Conservation (phyloP, 1,140 invertebrate species). For the Stegodyphus dumicola region DNA sequence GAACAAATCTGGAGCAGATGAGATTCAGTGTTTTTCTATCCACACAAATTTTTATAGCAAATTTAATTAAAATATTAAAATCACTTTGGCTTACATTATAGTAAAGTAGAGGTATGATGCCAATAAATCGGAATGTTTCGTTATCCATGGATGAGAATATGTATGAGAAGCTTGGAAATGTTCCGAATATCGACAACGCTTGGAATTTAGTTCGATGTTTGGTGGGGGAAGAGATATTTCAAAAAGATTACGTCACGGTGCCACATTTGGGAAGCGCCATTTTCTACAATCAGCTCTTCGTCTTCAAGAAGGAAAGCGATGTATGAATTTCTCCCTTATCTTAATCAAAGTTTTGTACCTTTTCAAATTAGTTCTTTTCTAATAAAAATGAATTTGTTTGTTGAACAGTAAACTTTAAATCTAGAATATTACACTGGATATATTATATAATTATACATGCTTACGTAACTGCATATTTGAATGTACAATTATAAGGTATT, state of each 20-base stretch:
- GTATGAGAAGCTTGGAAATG: neutral
- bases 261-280: neutral
- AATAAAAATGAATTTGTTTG: no score
- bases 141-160: neutral
- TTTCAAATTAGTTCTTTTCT: no score
- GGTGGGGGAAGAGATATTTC: neutral
- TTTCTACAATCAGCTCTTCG: neutral
- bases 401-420: no score
- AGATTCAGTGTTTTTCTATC: no score
- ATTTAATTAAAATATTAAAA: no score
- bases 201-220: neutral
- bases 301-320: neutral
- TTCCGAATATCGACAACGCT: neutral
- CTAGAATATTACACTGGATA: no score
- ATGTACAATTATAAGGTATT: no score
- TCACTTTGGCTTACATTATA: no score
- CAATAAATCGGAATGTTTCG: conserved; percentile 1
- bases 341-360: neutral
- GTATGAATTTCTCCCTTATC: neutral
- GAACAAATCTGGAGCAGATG: no score
- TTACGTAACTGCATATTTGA: no score
- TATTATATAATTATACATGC: no score
- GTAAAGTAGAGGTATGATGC: neutral
- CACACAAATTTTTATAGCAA: no score
- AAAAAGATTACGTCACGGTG: neutral